Conservation (phyloP, 53 echinoderm and acorn worm genomes). For the Echinarachnius parma region DNA sequence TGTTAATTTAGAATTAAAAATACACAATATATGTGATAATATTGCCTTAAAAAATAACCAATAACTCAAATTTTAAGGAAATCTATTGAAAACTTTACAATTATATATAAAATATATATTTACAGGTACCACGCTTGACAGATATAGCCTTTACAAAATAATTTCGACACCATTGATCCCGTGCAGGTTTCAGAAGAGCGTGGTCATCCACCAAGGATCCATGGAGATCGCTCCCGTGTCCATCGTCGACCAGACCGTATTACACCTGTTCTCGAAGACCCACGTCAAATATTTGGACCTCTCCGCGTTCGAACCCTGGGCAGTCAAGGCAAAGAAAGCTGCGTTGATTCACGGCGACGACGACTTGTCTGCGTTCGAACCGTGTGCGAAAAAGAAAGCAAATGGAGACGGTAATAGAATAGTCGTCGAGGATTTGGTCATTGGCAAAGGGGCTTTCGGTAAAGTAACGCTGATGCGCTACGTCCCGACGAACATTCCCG, state of each 20-base stretch:
- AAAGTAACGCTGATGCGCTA: constrained; percentile 36
- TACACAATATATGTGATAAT: too few relatives aligned
- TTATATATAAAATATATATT: too few relatives aligned
- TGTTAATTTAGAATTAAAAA: too few relatives aligned
- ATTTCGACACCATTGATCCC: too few relatives aligned
- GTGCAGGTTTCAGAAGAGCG: constrained; percentile 22
- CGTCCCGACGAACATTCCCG: constrained; percentile 17
- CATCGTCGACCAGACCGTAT: constrained; percentile 25
- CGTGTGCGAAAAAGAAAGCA: too few relatives aligned
- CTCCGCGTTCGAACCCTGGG: constrained; percentile 1
- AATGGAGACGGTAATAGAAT: too few relatives aligned
- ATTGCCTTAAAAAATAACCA: too few relatives aligned
- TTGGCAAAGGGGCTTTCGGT: constrained; percentile 34
- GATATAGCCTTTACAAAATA: too few relatives aligned
- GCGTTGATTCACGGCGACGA: neutral
- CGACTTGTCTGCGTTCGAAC: too few relatives aligned
- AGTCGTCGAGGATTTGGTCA: constrained; percentile 23
- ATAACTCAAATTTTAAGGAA: too few relatives aligned
- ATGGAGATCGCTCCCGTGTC: constrained; percentile 25
- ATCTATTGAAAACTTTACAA: too few relatives aligned
- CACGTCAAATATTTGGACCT: constrained; percentile 15
- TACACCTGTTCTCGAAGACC: constrained; percentile 19
- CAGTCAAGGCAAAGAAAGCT: neutral
- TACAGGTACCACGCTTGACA: too few relatives aligned
- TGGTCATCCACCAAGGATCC: constrained; percentile 8